A percentile compares a stretch with the other conserved stretches of the same genome.
Evolutionary conservation across 2,888 invertebrate genomes (phyloP).

Genomic region (Lathronympha strigana): DNA sequence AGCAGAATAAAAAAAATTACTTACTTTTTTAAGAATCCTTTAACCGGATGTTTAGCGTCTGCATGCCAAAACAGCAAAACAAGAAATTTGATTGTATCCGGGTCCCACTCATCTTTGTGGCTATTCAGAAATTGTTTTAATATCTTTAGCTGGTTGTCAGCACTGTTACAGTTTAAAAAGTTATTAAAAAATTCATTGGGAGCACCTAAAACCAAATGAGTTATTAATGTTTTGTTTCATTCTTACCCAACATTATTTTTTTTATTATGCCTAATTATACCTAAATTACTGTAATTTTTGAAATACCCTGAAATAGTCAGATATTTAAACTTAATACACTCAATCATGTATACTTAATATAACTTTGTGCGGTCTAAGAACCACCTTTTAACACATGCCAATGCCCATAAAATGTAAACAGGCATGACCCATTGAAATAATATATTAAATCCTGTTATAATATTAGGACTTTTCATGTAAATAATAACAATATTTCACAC

Average conservation of each 20-base stretch:
- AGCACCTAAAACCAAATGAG: conserved; percentile 49
- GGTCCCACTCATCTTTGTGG: conserved; percentile 42
- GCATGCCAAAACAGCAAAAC: conserved; percentile 63
- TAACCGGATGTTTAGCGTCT: conserved; percentile 71
- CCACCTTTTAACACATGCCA: no score
- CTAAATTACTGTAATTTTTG: background rate
- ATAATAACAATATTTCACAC: no score
- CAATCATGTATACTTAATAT: no score
- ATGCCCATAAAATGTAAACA: no score
- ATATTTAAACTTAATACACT: no score
- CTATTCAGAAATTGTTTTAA: conserved; percentile 57
- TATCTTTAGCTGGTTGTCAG: conserved; percentile 61
- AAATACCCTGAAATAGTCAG: no score
- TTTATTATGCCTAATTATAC: background rate
- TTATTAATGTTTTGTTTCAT: background rate
- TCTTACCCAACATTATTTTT: background rate
- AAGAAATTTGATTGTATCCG: conserved; percentile 56
- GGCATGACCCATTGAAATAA: no score
- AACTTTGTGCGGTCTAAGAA: no score
- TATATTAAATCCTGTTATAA: no score
- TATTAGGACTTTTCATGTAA: no score
- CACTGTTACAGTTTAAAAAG: conserved; percentile 54
- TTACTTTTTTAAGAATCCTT: conserved; percentile 71
- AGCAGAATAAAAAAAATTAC: conserved; percentile 2
- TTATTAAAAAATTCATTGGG: conserved; percentile 46